Percentiles rank a stretch among this genome's conserved stretches.
These are phyloP conservation scores for Pocillopora meandrina DNA, from an alignment of 92 coral and sea anemone species.

Conservation along the genomic window DNA sequence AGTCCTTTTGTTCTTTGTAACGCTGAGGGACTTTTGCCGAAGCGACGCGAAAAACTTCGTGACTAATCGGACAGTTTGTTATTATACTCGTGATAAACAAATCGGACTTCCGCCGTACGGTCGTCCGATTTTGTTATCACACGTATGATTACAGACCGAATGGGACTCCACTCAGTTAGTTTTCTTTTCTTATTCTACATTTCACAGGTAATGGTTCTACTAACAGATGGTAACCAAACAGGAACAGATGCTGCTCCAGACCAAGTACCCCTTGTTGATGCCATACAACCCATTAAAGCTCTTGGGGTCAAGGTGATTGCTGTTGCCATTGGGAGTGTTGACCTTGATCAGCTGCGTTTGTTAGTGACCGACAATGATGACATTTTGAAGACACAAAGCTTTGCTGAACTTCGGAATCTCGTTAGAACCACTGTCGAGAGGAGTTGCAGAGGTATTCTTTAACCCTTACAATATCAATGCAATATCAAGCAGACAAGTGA, in stretches of 20 bases:
- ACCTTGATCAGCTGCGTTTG: constrained; percentile 55
- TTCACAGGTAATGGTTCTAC: constrained; percentile 68
- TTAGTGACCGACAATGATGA: constrained; percentile 59
- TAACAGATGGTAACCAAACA: constrained; percentile 90
- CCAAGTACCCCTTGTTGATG: constrained; percentile 54
- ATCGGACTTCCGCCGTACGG: no score
- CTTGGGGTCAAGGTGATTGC: constrained; percentile 68
- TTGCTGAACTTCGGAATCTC: constrained; percentile 53
- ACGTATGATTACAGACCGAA: no score
- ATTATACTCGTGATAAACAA: no score
- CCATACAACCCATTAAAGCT: constrained; percentile 65
- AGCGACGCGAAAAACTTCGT: no score
- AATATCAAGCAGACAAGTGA: no score
- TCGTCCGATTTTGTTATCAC: no score
- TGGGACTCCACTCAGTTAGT: background rate
- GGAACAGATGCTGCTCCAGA: constrained; percentile 56
- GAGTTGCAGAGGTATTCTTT: constrained; percentile 75
- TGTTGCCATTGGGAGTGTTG: constrained; percentile 86
- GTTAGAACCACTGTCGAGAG: constrained; percentile 63
- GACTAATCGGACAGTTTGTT: no score
- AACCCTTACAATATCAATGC: no score
- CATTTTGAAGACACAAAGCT: constrained; percentile 57
- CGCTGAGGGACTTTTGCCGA: no score
- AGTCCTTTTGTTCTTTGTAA: no score
- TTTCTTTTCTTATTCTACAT: background rate